Conservation (phyloP, 2,888 invertebrate species). For the Xanthorhoe designata region DNA sequence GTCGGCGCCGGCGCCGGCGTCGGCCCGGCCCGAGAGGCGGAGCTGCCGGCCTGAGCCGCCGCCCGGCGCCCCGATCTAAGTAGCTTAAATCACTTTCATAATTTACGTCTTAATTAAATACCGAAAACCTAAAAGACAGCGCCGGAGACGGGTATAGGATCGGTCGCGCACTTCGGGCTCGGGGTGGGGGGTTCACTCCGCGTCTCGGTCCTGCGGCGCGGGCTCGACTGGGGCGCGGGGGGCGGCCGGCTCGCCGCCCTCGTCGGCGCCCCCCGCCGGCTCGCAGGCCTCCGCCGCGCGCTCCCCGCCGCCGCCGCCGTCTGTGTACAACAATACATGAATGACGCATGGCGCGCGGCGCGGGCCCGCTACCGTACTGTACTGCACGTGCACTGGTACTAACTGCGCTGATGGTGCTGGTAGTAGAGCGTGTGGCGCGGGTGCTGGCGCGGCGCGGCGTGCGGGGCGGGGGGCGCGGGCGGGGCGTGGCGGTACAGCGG, state of each 20-base stretch:
- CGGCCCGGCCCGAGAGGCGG: constrained; percentile 44
- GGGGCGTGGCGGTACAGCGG: constrained; percentile 69
- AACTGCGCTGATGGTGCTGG: constrained; percentile 80
- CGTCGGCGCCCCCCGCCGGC: constrained; percentile 55
- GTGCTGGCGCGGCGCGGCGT: constrained; percentile 49
- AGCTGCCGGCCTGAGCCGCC: constrained; percentile 46
- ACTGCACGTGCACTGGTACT: constrained; percentile 51
- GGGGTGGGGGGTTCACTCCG: constrained; percentile 61
- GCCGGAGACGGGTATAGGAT: constrained; percentile 45
- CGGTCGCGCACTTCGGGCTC: constrained; percentile 37
- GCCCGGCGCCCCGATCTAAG: constrained; percentile 59
- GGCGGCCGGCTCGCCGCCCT: constrained; percentile 56
- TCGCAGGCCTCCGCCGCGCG: constrained; percentile 62
- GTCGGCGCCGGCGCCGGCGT: constrained; percentile 38
- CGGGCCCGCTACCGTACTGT: constrained; percentile 13
- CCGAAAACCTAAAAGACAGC: constrained; percentile 70
- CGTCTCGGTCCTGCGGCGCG: constrained; percentile 63
- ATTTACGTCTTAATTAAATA: constrained; percentile 82
- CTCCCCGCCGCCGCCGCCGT: constrained; percentile 64
- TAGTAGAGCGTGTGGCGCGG: constrained; percentile 69
- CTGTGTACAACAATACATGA: constrained; percentile 47
- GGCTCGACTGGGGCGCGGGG: constrained; percentile 52
- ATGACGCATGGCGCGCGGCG: constrained; percentile 20
- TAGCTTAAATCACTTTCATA: constrained; percentile 79
- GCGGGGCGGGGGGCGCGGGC: constrained; percentile 54